A percentile compares a stretch with the other conserved stretches of the same genome.
These are phyloP conservation scores for Xenus cinereus DNA, from an alignment of 2,113 vertebrate genomes.

Conservation along the genomic window DNA sequence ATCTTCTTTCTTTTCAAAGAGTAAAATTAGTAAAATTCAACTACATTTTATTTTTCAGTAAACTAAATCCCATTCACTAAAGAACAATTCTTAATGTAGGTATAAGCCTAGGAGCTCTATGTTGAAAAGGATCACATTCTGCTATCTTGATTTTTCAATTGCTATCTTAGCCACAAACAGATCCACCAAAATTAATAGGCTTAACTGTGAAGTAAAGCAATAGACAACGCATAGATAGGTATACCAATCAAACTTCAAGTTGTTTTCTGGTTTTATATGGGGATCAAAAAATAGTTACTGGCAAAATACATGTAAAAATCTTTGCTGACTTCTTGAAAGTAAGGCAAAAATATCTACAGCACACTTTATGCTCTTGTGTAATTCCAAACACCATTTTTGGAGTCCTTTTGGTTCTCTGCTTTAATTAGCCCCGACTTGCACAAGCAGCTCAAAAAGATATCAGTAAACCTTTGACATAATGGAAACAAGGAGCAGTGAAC, in stretches of 20 bases:
- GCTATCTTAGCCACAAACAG: background rate
- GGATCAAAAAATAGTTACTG: background rate
- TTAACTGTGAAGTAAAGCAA: background rate
- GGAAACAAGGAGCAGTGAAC: slow-evolving; percentile 22
- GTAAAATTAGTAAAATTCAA: slow-evolving; percentile 47
- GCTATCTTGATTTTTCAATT: background rate
- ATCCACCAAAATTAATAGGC: background rate
- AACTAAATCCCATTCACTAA: background rate
- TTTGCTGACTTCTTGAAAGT: background rate
- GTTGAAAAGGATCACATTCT: background rate
- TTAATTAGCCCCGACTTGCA: slow-evolving; percentile 10
- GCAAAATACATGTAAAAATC: background rate
- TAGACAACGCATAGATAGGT: background rate
- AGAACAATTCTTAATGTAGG: slow-evolving; percentile 41
- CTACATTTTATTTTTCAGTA: slow-evolving; percentile 11
- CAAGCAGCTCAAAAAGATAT: background rate
- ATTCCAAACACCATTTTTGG: background rate
- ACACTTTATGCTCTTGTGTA: background rate
- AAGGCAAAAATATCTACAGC: background rate
- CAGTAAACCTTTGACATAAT: slow-evolving; percentile 16
- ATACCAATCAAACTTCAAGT: background rate
- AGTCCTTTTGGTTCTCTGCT: background rate
- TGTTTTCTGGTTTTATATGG: background rate
- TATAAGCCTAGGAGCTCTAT: background rate
- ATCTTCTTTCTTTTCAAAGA: slow-evolving; percentile 15